These are phyloP conservation scores for Balaenoptera acutorostrata DNA, from an alignment of 2,113 vertebrate species.

Conservation along the genomic window DNA sequence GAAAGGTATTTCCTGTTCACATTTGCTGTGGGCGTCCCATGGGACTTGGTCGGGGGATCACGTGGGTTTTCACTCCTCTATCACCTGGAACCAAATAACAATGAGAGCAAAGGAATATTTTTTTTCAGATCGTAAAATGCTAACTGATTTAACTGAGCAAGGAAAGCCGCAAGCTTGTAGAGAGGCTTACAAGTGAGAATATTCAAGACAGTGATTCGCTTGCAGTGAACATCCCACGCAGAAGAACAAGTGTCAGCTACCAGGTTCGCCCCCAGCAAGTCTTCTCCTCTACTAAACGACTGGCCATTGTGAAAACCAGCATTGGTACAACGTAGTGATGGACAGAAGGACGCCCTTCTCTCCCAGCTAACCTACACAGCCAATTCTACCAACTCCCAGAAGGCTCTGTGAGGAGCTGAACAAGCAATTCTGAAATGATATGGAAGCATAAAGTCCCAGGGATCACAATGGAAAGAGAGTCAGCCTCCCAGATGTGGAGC, in stretches of 20 bases:
- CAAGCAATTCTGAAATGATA: not conserved
- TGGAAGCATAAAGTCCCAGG: not conserved
- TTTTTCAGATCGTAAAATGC: not conserved
- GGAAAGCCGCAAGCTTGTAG: not conserved
- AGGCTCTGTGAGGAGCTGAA: too few species aligned
- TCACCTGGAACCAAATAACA: too few species aligned
- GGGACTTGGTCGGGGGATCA: too few species aligned
- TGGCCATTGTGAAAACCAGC: rapidly evolving
- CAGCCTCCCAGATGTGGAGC: not conserved
- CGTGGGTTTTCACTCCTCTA: not conserved
- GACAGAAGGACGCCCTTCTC: not conserved
- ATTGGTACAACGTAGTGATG: not conserved
- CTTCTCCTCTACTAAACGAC: too few species aligned
- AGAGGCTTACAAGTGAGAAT: not conserved
- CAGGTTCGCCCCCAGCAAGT: too few species aligned
- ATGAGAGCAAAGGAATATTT: not conserved
- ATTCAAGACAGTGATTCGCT: not conserved
- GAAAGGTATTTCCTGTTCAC: too few species aligned
- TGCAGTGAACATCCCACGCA: too few species aligned
- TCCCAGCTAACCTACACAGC: rapidly evolving
- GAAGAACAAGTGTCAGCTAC: too few species aligned
- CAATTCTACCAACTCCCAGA: not conserved
- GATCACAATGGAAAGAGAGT: too few species aligned
- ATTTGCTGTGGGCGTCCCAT: not conserved
- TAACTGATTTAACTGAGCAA: not conserved